Conservation (phyloP, 2,888 invertebrate species). For the Athetis lepigone region DNA sequence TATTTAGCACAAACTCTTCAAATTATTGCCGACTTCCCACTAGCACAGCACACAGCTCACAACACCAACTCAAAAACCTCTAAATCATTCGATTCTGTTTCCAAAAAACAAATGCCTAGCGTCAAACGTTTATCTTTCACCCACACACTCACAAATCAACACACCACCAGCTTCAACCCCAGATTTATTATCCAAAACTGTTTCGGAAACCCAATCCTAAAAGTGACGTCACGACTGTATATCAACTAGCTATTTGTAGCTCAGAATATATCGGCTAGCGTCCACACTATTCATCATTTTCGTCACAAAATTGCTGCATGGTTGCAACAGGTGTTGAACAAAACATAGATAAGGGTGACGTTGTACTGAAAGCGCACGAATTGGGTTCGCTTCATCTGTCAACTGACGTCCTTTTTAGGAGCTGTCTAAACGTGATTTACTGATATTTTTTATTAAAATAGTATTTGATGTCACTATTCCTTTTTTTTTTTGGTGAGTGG, state of each 20-base stretch:
- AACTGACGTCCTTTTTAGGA: no score
- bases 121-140: conserved; percentile 46
- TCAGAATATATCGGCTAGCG: conserved; percentile 43
- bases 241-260: conserved; percentile 46
- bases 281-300: conserved; percentile 60
- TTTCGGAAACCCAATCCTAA: conserved; percentile 44
- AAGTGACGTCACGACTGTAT: conserved; percentile 39
- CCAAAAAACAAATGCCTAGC: conserved; percentile 30
- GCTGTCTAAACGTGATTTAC: no score
- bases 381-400: no score
- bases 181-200: conserved; percentile 55
- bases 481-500: no score
- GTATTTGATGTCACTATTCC: no score
- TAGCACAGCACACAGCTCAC: not conserved
- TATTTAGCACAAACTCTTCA: not conserved
- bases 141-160: conserved; percentile 56
- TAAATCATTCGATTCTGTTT: conserved; percentile 35
- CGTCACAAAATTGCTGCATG: conserved; percentile 55
- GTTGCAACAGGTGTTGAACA: conserved; percentile 62
- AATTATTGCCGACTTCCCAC: not conserved
- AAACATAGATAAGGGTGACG: conserved; percentile 26
- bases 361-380: conserved; percentile 25
- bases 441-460: no score
- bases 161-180: conserved; percentile 15
- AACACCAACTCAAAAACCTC: not conserved